phyloP scores from a whole-genome alignment of 2,113 vertebrate species.

The Polypterus bichir region DNA sequence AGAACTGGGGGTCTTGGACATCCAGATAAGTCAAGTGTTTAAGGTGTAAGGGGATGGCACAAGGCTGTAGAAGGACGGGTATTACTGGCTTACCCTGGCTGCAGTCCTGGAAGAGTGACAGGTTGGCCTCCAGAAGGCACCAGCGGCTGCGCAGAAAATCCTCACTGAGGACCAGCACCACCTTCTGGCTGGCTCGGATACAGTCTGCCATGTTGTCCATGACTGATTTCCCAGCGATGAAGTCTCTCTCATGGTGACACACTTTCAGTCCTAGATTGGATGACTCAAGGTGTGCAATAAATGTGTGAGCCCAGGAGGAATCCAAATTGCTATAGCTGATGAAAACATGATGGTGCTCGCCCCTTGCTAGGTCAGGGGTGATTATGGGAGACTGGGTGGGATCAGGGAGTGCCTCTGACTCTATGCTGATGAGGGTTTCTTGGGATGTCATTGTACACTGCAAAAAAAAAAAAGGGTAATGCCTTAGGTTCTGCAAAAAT shows the following conservation, averaged over 20 bases:
- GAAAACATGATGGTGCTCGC: conserved; percentile 35
- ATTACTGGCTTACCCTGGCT: conserved; percentile 35
- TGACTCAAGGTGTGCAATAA: conserved; percentile 31
- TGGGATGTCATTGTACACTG: no score
- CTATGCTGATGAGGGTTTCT: no score
- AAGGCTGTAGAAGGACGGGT: conserved; percentile 34
- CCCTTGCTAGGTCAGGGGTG: conserved; percentile 14
- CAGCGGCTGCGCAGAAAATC: conserved; percentile 44
- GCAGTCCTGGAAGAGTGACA: conserved; percentile 39
- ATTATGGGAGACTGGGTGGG: no score
- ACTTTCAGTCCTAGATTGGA: conserved; percentile 18
- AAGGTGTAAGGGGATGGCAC: conserved; percentile 32
- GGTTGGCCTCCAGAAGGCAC: conserved; percentile 44
- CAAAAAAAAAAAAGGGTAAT: no score
- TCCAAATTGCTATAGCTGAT: conserved; percentile 39
- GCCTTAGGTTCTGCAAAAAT: no score
- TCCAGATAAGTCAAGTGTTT: conserved; percentile 46
- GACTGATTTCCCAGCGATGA: conserved; percentile 31
- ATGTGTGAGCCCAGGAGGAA: conserved; percentile 24
- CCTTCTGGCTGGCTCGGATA: conserved; percentile 45
- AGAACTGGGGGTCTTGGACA: conserved; percentile 23
- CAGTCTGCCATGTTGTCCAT: conserved; percentile 42
- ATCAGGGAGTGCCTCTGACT: no score
- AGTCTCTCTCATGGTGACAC: conserved; percentile 41
- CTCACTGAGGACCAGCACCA: conserved; percentile 38